Conservation (phyloP, 2,888 invertebrate genomes). For the Altica lythri region DNA sequence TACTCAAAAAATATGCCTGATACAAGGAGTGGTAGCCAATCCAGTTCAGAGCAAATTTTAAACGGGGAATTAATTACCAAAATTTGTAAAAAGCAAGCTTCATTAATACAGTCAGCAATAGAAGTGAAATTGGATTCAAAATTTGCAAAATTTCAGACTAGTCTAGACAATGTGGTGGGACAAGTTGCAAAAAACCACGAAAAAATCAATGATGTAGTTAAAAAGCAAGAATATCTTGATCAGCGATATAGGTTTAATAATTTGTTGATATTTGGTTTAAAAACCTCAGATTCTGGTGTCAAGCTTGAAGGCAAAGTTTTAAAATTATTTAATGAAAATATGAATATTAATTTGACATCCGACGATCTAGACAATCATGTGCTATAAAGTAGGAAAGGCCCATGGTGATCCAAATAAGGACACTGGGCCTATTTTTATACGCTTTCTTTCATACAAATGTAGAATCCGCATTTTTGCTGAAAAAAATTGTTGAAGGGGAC, state of each 20-base stretch:
- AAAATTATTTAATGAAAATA: no score
- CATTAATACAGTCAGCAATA: no score
- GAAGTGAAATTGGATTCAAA: no score
- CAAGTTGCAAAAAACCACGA: neutral
- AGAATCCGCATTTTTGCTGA: neutral
- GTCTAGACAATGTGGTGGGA: neutral
- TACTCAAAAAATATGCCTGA: no score
- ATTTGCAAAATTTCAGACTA: neutral
- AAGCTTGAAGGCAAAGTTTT: no score
- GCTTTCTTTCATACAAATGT: neutral
- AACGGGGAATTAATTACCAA: no score
- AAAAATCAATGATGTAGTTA: neutral
- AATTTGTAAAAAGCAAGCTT: no score
- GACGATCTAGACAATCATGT: neutral
- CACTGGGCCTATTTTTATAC: neutral
- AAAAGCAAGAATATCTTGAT: neutral
- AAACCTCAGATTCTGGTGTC: neutral
- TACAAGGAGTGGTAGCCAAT: no score
- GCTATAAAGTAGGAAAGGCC: neutral
- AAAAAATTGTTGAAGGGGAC: neutral
- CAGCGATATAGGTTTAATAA: neutral
- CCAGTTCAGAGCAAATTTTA: no score
- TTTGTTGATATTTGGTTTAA: neutral
- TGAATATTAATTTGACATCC: neutral
- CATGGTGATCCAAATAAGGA: neutral